Base-by-base conservation (phyloP, 2,888 invertebrate genomes). In the Troglohyphantes excavatus region DNA sequence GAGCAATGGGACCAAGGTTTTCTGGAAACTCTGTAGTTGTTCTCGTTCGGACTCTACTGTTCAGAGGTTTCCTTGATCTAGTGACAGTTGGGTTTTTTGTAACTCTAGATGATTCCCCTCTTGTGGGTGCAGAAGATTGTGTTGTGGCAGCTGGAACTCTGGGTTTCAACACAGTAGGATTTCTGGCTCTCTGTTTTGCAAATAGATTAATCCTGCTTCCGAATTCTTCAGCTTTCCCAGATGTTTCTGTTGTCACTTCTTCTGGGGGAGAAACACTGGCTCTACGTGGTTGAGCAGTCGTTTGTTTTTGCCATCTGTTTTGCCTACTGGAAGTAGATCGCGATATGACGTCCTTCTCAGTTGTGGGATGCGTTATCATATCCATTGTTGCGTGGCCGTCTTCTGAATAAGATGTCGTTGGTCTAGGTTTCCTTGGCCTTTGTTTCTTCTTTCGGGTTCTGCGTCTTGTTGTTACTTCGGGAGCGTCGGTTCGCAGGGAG, bases 191-290 rank as follows among this genome's bases (percentile, higher is more conserved):
- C 7, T 59, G 73, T 43, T 73, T 63, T 7, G 84, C 84, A 61
- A 90, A 90, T 9, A 90, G 85, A 67, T 90, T 90, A 26, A 90
- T 79, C 27, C 90, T 63, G 39, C 90, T 90, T 6, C 90, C 90
- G n/a, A 39, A 90, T 75, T 90, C 85, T 85, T 84, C 85, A 2
- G 79, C 33, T 75, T 61, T 70, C 11, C 11, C 59, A 9, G 78
- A 27, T 11, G 70, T n/a, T 11, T 13, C 43, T 7, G 43, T 19
- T 43, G 79, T 73, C 0, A 17, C 33, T 2, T 65, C 11, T 63
- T 68, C 68, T 2, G 33, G 21, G 21, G 86, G 39, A 3, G 75
- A 27, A 6, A 33, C 23, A n/a, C 53, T 53, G 0, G 59, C 27
- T 46, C 61, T 63, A 7, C 78, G 68, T 17, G 53, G 59, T 33